Base-by-base conservation (phyloP, 2,888 invertebrate genomes). In the Acronicta leporina region DNA sequence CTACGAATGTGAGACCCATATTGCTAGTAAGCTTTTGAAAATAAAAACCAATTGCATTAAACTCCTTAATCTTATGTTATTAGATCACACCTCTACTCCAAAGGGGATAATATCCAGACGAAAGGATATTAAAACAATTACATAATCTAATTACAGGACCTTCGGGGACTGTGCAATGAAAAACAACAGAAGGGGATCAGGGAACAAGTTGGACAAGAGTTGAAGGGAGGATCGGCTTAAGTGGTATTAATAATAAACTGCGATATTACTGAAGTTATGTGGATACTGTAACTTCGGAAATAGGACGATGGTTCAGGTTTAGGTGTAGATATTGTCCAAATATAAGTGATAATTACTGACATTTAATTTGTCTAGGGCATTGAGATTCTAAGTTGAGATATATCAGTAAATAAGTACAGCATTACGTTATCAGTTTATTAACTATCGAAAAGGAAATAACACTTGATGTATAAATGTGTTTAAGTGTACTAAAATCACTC, bases 61-160 rank as follows among this genome's bases (percentile, higher is more conserved):
- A 33, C 11, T 33, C 11, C 33, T 33, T 33, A 4, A 11, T 11
- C 33, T 33, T 33, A 33, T 33, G 11, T 33, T 13, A 47, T 13
- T 2, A 25, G 8, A 33, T 38, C 5, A n/a, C n/a, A 1, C n/a
- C 5, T 38, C 38, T 38, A 11, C 0, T 16, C 43, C 9, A 48
- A 68, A 55, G 52, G 33, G 44, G 52, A 62, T 65, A 65, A 53
- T 57, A 73, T 68, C 63, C 64, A 61, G 63, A 60, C 44, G 58
- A 53, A 62, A 45, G 58, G 41, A 68, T 33, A 74, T 73, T 83
- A 81, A 82, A 81, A 82, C 85, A 84, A 85, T 83, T 82, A 81
- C 76, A 70, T 83, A 84, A 86, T 85, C 79, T 79, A 85, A 80
- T 86, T 81, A 84, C 73, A 63, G 33, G 53, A 57, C 78, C 70